phyloP scores from a whole-genome alignment of 2,888 invertebrate genomes.

The Polyploca ridens region DNA sequence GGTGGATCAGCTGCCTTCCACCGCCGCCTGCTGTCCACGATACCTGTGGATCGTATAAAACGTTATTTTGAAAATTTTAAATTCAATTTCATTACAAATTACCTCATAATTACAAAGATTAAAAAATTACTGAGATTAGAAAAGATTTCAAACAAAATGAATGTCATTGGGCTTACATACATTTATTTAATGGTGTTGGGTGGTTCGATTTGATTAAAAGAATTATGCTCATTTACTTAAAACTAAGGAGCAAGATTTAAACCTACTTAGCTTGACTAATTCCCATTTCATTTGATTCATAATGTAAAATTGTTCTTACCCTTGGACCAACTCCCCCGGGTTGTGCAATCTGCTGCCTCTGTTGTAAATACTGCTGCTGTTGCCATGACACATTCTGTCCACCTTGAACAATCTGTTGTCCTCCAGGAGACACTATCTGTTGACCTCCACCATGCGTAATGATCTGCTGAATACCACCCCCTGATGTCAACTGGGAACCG shows the following conservation, averaged over 20 bases:
- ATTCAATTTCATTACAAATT: too few species aligned
- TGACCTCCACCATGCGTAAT: conserved; percentile 80
- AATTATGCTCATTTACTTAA: too few species aligned
- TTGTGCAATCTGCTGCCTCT: conserved; percentile 81
- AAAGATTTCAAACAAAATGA: too few species aligned
- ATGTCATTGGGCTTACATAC: too few species aligned
- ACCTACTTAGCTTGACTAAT: too few species aligned
- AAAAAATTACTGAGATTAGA: too few species aligned
- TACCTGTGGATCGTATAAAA: conserved; percentile 42
- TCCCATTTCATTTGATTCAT: too few species aligned
- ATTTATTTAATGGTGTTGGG: too few species aligned
- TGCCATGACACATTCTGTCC: conserved; percentile 79
- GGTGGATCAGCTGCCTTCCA: conserved; percentile 89
- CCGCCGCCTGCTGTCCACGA: conserved; percentile 79
- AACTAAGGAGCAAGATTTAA: too few species aligned
- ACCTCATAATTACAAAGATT: too few species aligned
- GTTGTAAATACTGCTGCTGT: conserved; percentile 79
- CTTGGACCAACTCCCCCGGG: conserved; percentile 80
- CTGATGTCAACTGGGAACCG: conserved; percentile 56
- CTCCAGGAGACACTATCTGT: conserved; percentile 77
- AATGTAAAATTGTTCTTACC: conserved; percentile 50
- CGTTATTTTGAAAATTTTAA: too few species aligned
- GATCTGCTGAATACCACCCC: conserved; percentile 79
- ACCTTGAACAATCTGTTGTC: conserved; percentile 75
- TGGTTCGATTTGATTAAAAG: too few species aligned